phyloP scores from a whole-genome alignment of 1,140 invertebrate genomes.

The Papilio polytes region DNA sequence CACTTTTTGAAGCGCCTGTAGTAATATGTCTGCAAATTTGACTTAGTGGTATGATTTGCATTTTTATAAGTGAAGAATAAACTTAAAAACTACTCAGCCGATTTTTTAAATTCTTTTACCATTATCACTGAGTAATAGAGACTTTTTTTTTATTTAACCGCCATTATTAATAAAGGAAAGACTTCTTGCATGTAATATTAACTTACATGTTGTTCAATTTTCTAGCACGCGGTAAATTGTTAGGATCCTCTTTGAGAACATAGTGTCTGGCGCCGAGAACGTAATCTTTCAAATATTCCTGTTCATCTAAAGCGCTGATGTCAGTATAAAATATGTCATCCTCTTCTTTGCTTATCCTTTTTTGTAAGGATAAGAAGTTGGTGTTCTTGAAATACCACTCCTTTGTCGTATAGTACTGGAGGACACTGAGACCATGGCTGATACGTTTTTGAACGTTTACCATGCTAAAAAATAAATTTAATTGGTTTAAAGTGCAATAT shows the following conservation, averaged over 20 bases:
- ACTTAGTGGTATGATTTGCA: too few relatives aligned
- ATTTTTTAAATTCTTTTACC: too few relatives aligned
- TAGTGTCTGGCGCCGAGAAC: slow-evolving; percentile 90
- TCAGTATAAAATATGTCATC: slow-evolving; percentile 86
- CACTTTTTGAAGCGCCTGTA: background rate
- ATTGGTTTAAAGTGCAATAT: background rate
- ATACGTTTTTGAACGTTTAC: slow-evolving; percentile 87
- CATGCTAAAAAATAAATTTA: slow-evolving; percentile 81
- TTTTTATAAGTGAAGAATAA: too few relatives aligned
- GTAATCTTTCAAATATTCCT: slow-evolving; percentile 89
- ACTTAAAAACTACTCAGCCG: too few relatives aligned
- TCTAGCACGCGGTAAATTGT: slow-evolving; percentile 88
- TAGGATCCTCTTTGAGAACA: slow-evolving; percentile 90
- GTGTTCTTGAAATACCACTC: slow-evolving; percentile 93
- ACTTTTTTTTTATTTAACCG: too few relatives aligned
- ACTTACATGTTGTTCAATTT: slow-evolving; percentile 81
- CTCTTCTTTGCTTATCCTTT: slow-evolving; percentile 85
- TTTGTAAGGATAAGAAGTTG: slow-evolving; percentile 85
- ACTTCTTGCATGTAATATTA: background rate
- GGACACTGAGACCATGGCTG: slow-evolving; percentile 85
- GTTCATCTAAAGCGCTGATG: slow-evolving; percentile 80
- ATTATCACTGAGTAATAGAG: too few relatives aligned
- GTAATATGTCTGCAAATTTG: background rate
- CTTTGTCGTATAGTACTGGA: slow-evolving; percentile 94
- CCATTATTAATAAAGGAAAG: too few relatives aligned